Conservation (phyloP, 2,113 vertebrate species). For the Fulmarus glacialis region DNA sequence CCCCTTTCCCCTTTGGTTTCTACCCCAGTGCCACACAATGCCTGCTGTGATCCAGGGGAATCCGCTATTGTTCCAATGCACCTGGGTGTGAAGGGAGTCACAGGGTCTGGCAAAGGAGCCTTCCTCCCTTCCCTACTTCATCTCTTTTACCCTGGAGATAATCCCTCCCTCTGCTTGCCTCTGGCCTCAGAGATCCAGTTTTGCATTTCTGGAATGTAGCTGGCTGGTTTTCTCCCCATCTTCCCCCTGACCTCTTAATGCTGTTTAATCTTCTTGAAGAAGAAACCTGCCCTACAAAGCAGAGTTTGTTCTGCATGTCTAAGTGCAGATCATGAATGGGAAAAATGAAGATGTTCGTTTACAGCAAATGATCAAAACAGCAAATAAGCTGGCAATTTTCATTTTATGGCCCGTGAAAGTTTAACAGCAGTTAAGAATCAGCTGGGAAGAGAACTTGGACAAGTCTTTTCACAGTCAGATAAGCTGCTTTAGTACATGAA, state of each 20-base stretch:
- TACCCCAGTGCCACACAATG: conserved; percentile 27
- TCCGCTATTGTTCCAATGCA: conserved; percentile 44
- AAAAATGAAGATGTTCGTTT: neutral
- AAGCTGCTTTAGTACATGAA: neutral
- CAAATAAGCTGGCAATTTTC: neutral
- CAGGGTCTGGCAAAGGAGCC: conserved; percentile 31
- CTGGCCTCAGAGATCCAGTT: neutral
- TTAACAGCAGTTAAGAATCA: neutral
- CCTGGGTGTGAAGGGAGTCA: conserved; percentile 60
- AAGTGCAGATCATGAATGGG: neutral
- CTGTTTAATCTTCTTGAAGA: conserved; percentile 55
- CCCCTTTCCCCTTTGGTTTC: conserved; percentile 61
- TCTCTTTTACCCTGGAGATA: conserved; percentile 23
- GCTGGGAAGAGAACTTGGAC: neutral
- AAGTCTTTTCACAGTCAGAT: neutral
- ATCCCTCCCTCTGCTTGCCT: conserved; percentile 38
- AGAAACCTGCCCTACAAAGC: neutral
- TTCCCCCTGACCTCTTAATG: conserved; percentile 59
- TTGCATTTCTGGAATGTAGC: conserved; percentile 55
- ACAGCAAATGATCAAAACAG: neutral
- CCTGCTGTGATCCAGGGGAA: conserved; percentile 18
- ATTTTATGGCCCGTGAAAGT: neutral
- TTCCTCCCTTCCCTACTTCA: neutral
- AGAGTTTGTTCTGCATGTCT: neutral
- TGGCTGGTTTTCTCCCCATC: conserved; percentile 29